Base-by-base conservation (phyloP, 1,140 invertebrate genomes). In the Drosophila watanabei region DNA sequence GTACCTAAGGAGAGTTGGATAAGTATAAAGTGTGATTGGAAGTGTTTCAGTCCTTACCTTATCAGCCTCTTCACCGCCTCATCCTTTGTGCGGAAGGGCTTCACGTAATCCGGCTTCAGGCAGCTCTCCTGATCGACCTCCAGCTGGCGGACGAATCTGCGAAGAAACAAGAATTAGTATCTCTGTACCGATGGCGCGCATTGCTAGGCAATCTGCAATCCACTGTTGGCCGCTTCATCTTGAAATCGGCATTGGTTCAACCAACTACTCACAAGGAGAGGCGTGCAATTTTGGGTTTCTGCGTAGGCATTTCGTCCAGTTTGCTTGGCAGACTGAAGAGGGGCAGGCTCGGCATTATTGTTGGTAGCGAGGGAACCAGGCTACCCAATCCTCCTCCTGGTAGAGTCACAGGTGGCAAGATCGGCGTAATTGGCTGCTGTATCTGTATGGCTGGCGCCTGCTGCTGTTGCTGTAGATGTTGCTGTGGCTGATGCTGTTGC, bases 31-130 rank as follows among this genome's bases (percentile, higher is more conserved):
- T 20, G 32, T 7, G 14, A 39, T 30, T 20, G 9, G 20, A 7
- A n/a, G 2, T 2, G 20, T 11, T 3, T 10, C 5, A 18, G 10
- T 28, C 6, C 43, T 32, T 49, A 93, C 45, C 96, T 94, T 51
- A 98, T 94, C 14, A 98, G 93, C 52, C 97, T 94, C 85, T 97
- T 96, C 62, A 96, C 97, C 5, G 97, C 97, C 93, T 98, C 97
- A 52, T 95, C 94, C 78, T 95, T 96, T 65, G 79, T 95, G 95
- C 72, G 93, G 89, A 98, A 98, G 14, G 97, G 96, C 48, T 95
- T 95, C 65, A 96, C 95, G 37, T 96, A 95, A 92, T 98, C 97
- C 10, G 97, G 97, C 89, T 96, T 96, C 11, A 96, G 82, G 41
- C 96, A 97, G 66, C 95, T 96, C 80, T 95, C 95, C 93, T 98